phyloP scores from a whole-genome alignment of 2,797 vertebrate species.

The Zalophus californianus region DNA sequence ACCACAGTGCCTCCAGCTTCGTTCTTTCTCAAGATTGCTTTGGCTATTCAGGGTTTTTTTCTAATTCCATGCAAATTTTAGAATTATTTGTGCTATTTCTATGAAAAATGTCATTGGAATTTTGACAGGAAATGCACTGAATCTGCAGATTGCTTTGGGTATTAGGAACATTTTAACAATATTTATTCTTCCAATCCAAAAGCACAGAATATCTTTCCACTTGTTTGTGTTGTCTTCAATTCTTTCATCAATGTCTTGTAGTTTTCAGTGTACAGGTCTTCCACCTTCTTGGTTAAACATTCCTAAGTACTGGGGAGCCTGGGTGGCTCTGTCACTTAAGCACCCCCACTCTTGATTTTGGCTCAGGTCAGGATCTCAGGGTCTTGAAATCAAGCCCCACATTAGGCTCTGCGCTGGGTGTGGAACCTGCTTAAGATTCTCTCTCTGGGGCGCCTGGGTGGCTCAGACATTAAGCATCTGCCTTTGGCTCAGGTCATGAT shows the following conservation, averaged over 20 bases:
- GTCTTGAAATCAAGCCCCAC: neutral
- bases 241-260: neutral
- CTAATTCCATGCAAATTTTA: neutral
- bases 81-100: neutral
- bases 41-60: neutral
- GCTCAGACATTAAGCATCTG: too few species aligned
- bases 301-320: neutral
- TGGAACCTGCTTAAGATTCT: neutral
- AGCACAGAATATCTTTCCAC: neutral
- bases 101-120: neutral
- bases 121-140: neutral
- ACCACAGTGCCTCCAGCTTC: neutral
- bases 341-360: neutral
- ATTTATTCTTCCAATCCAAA: neutral
- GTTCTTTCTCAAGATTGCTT: neutral
- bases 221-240: neutral
- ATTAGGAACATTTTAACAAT: neutral
- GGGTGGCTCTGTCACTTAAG: neutral
- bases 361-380: neutral
- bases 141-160: neutral
- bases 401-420: neutral
- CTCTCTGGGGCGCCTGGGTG: neutral
- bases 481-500: too few species aligned
- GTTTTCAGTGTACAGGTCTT: neutral
- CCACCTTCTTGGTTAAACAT: neutral